Percentiles rank a stretch among this genome's conserved stretches.
These are phyloP conservation scores for Hydrotaea cyrtoneurina DNA, from an alignment of 2,888 invertebrate genomes.

Conservation along the genomic window DNA sequence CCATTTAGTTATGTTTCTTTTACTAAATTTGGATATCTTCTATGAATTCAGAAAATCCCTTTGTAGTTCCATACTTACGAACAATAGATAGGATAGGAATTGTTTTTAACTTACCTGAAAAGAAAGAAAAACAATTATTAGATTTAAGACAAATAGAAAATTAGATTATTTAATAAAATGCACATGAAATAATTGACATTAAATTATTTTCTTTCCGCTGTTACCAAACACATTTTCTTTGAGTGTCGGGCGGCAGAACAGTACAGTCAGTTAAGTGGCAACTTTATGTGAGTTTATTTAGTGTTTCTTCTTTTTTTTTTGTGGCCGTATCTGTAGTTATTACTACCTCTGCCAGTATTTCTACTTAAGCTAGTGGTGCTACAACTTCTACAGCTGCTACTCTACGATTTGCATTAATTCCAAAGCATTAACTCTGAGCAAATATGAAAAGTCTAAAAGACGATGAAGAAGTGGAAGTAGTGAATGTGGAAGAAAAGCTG, in stretches of 20 bases:
- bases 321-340: not conserved
- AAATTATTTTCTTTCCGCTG: no score
- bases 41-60: no score
- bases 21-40: no score
- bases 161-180: no score
- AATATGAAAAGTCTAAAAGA: conserved; percentile 10
- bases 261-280: not conserved
- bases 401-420: conserved; percentile 49
- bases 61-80: no score
- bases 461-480: not conserved
- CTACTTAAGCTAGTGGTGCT: not conserved
- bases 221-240: no score
- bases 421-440: conserved; percentile 54
- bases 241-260: conserved; percentile 28
- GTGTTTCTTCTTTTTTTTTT: not conserved
- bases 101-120: not conserved
- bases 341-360: not conserved
- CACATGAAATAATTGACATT: no score
- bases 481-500: no score
- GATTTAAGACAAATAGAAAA: not conserved
- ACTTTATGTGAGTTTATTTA: not conserved
- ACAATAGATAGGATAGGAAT: no score
- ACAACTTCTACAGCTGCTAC: no score
- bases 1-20: no score
- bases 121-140: conserved; percentile 17